These are phyloP conservation scores for Pseudomyrmex pallidus DNA, from an alignment of 1,140 invertebrate species.

Conservation along the genomic window DNA sequence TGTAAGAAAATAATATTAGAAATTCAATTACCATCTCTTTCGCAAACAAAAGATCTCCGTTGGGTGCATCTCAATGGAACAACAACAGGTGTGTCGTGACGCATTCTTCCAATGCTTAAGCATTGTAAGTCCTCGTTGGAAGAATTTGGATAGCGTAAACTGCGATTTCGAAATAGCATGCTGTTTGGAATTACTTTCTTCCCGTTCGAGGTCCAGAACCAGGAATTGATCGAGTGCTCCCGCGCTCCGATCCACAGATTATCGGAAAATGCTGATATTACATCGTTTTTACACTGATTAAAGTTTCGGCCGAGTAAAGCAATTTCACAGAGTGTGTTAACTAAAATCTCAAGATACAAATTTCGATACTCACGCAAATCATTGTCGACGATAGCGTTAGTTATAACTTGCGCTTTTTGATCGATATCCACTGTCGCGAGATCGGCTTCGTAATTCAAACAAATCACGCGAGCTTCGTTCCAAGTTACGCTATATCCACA, in stretches of 20 bases:
- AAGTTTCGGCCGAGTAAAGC: background rate
- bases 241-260: slow-evolving; percentile 22
- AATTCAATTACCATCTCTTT: slow-evolving; percentile 59
- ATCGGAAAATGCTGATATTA: background rate
- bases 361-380: background rate
- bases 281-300: background rate
- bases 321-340: background rate
- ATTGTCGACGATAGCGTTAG: background rate
- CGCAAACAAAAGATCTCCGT: slow-evolving; percentile 61
- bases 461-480: slow-evolving; percentile 67
- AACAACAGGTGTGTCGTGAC: background rate
- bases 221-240: background rate
- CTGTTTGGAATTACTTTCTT: background rate
- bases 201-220: slow-evolving; percentile 8
- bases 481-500: slow-evolving; percentile 67
- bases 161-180: background rate
- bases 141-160: slow-evolving; percentile 15
- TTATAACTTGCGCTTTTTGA: slow-evolving; percentile 55
- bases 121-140: background rate
- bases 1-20: background rate
- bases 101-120: background rate
- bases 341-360: too few relatives aligned
- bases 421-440: slow-evolving; percentile 63
- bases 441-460: slow-evolving; percentile 63
- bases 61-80: slow-evolving; percentile 15